Evolutionary conservation across 2,888 invertebrate genomes (phyloP).

Genomic region (Subacronicta megacephala): DNA sequence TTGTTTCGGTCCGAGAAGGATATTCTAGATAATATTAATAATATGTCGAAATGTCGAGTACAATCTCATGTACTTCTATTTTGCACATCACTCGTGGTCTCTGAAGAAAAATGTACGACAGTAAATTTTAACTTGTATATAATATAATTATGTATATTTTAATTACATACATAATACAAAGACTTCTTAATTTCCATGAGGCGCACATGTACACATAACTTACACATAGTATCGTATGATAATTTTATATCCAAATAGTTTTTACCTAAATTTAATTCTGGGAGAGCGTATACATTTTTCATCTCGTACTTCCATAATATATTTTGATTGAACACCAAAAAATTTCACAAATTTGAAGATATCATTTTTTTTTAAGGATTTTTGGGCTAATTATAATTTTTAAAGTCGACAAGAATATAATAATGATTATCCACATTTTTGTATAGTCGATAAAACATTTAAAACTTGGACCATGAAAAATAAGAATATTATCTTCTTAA

Average conservation of each 20-base stretch:
- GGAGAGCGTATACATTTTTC: constrained; percentile 89
- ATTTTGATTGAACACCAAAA: constrained; percentile 88
- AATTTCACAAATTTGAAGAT: constrained; percentile 88
- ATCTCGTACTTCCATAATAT: constrained; percentile 85
- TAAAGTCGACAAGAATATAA: constrained; percentile 89
- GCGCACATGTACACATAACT: constrained; percentile 87
- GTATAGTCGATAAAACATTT: constrained; percentile 90
- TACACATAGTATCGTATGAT: constrained; percentile 85
- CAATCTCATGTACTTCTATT: constrained; percentile 72
- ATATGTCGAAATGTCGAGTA: constrained; percentile 81
- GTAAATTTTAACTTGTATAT: constrained; percentile 86
- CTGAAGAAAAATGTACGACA: constrained; percentile 86
- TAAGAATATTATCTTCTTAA: constrained; percentile 89
- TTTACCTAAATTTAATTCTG: constrained; percentile 85
- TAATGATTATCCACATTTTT: constrained; percentile 89
- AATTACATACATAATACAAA: constrained; percentile 89
- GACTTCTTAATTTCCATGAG: constrained; percentile 87
- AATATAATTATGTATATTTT: constrained; percentile 87
- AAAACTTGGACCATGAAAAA: constrained; percentile 90
- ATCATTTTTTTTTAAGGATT: constrained; percentile 84
- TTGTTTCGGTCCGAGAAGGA: constrained; percentile 57
- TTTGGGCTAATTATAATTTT: constrained; percentile 84
- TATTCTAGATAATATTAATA: constrained; percentile 58
- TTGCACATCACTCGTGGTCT: constrained; percentile 83
- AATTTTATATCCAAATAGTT: constrained; percentile 88